Base-by-base conservation (phyloP, 1,140 invertebrate genomes). In the Chlorops oryzae region DNA sequence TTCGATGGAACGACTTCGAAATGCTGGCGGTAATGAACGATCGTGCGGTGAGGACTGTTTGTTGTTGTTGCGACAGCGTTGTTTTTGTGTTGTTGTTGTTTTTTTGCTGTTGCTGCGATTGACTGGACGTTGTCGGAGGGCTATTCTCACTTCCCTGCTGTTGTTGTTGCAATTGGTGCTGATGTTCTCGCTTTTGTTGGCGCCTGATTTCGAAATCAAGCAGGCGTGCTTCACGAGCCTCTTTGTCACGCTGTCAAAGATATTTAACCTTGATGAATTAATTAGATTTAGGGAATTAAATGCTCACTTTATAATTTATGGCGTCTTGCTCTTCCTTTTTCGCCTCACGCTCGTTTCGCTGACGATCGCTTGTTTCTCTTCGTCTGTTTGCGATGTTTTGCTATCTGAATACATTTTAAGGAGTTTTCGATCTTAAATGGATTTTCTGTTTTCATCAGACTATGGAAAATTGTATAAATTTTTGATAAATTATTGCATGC, bases 321-420 rank as follows among this genome's bases (percentile, higher is more conserved):
- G 69, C 69, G 63, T 71, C 69, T 59, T 72, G 65, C 51, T 72
- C 69, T 57, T 68, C 65, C 57, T 72, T 69, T 61, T 71, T 72
- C 42, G 65, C 62, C 57, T 72, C 69, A 27, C 69, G 65, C 47
- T 72, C 69, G 65, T 59, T 69, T 43, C 69, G 68, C 51, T 72
- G 69, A 43, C 69, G 65, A 59, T 72, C 69, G 53, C 69, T 43
- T 72, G 68, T 50, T 72, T 72, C 51, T 72, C 69, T 63, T 72
- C 69, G 68, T 72, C 69, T 53, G 64, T 71, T 61, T 72, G 69
- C 51, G 69, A 57, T 57, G 65, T 68, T 59, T 72, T 72, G 62
- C 68, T 70, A 50, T 70, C 68, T 71, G 57, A 23, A 48, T 41
- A n/a, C n/a, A n/a, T n/a, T n/a, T n/a, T n/a, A n/a, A n/a, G n/a